Conservation (phyloP, 1,140 invertebrate genomes). For the Euschistus heros region DNA sequence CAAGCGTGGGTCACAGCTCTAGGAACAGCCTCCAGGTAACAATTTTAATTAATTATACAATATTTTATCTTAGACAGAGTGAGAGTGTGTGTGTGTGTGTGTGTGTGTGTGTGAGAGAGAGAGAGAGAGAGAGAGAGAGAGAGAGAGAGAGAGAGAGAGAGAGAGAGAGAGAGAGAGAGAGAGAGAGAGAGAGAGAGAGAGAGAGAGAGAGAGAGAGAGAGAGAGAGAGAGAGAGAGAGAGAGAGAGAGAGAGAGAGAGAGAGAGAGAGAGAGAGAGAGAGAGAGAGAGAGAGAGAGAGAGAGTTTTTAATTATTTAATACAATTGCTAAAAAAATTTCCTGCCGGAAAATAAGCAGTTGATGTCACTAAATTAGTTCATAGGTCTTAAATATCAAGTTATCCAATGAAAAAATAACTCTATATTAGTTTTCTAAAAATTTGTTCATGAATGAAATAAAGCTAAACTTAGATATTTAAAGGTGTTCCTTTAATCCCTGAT, state of each 20-base stretch:
- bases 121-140: slow-evolving; percentile 18
- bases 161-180: slow-evolving; percentile 13
- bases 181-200: slow-evolving; percentile 19
- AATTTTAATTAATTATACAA: neutral
- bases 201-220: slow-evolving; percentile 5
- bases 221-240: slow-evolving; percentile 13
- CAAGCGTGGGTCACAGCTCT: slow-evolving; percentile 56
- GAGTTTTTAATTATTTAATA: too few relatives aligned
- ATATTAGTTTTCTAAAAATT: too few relatives aligned
- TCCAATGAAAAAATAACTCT: too few relatives aligned
- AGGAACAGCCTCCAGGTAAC: slow-evolving; percentile 55
- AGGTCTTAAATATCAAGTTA: too few relatives aligned
- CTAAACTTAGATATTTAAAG: too few relatives aligned
- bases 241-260: slow-evolving; percentile 13
- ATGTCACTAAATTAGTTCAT: too few relatives aligned
- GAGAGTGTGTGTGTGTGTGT: slow-evolving; percentile 16
- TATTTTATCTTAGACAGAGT: neutral
- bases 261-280: slow-evolving; percentile 4
- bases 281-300: too few relatives aligned
- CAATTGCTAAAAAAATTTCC: too few relatives aligned
- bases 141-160: slow-evolving; percentile 15
- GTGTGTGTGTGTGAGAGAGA: slow-evolving; percentile 18
- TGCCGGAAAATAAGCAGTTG: too few relatives aligned
- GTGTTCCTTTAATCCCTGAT: too few relatives aligned
- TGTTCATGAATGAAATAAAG: too few relatives aligned